A percentile compares a stretch with the other conserved stretches of the same genome.
Conservation (phyloP, 2,797 vertebrate genomes). For the Enteromius radiatus region DNA sequence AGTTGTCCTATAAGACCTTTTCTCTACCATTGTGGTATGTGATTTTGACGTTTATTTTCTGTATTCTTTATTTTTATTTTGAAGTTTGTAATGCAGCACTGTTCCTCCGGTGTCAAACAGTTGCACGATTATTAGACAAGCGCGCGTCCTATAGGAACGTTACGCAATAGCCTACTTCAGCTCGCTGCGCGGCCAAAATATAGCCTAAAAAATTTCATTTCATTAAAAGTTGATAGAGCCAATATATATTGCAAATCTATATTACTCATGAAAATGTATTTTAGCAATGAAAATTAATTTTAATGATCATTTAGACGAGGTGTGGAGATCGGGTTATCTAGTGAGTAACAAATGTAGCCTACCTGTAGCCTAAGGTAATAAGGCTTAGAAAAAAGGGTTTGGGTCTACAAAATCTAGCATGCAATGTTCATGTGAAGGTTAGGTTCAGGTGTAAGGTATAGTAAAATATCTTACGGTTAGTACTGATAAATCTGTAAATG, state of each 20-base stretch:
- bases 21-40: neutral
- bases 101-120: neutral
- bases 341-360: neutral
- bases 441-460: neutral
- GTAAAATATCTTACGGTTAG: neutral
- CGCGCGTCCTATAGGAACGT: slow-evolving; percentile 4
- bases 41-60: neutral
- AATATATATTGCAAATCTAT: neutral
- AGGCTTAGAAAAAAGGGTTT: neutral
- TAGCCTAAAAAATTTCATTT: neutral
- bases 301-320: neutral
- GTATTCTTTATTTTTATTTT: neutral
- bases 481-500: neutral
- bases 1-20: neutral
- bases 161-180: slow-evolving; percentile 34
- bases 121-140: slow-evolving; percentile 32
- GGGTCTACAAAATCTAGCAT: neutral
- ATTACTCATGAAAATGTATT: neutral
- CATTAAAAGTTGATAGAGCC: neutral
- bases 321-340: neutral
- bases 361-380: neutral
- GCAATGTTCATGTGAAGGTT: neutral
- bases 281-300: neutral
- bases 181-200: neutral
- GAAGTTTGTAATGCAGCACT: slow-evolving; percentile 7